These are phyloP conservation scores for Pseudomyrmex pallidus DNA, from an alignment of 1,140 invertebrate species.

Conservation along the genomic window DNA sequence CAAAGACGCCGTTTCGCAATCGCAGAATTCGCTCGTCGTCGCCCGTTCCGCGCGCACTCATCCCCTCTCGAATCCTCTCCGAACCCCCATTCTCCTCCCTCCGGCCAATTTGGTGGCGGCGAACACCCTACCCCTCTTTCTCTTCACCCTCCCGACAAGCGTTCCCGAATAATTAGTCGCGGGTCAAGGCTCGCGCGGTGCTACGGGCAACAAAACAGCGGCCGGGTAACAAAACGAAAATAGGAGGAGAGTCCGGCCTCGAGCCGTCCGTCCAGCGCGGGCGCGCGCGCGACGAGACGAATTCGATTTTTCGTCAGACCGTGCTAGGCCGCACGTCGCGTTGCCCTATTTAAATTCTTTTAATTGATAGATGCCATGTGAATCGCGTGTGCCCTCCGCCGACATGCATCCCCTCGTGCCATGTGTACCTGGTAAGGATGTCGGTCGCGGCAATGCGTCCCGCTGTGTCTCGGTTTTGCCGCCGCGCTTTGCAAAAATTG, in stretches of 20 bases:
- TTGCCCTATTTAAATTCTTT: conserved; percentile 53
- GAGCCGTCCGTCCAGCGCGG: conserved; percentile 38
- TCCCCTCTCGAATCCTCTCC: no score
- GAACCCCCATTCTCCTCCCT: neutral
- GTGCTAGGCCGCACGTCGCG: conserved; percentile 29
- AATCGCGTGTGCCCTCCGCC: conserved; percentile 42
- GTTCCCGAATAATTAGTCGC: conserved; percentile 72
- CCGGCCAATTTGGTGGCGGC: conserved; percentile 41
- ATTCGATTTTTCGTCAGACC: conserved; percentile 51
- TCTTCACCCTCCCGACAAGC: conserved; percentile 32
- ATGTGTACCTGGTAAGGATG: neutral
- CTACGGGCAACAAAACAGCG: conserved; percentile 51
- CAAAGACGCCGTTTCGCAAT: conserved; percentile 69
- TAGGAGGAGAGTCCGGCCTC: conserved; percentile 58
- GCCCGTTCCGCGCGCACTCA: neutral
- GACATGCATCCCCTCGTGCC: neutral
- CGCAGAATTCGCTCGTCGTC: conserved; percentile 55
- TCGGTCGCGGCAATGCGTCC: conserved; percentile 20
- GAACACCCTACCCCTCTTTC: neutral
- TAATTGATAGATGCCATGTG: conserved; percentile 56
- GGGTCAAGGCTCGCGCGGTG: conserved; percentile 64
- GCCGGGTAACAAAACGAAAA: conserved; percentile 56
- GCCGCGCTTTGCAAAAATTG: conserved; percentile 47
- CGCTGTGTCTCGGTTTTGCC: conserved; percentile 4
- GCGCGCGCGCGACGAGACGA: conserved; percentile 12